Percentiles rank a stretch among this genome's conserved stretches.
Evolutionary conservation across 2,888 invertebrate genomes (phyloP).

Genomic region (Selenia dentaria): DNA sequence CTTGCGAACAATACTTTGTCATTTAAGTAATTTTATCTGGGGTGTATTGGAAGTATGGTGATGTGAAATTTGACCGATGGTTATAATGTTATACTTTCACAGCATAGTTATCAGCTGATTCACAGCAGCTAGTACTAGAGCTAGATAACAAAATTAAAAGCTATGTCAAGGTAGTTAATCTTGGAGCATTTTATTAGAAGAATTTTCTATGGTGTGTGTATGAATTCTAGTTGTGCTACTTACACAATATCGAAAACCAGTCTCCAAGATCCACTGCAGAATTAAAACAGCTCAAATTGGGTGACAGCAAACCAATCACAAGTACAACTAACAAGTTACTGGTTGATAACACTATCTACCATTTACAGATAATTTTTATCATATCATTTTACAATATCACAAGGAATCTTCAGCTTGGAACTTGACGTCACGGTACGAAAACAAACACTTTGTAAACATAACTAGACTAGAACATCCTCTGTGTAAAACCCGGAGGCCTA

Average conservation of each 20-base stretch:
- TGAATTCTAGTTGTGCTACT: too few relatives aligned
- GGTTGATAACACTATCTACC: constrained; percentile 57
- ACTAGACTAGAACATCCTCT: constrained; percentile 55
- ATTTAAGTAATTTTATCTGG: too few relatives aligned
- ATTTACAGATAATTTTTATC: constrained; percentile 71
- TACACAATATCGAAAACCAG: constrained; percentile 16
- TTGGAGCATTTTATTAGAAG: too few relatives aligned
- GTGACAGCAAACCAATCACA: constrained; percentile 15
- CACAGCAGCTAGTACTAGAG: too few relatives aligned
- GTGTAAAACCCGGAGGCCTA: constrained; percentile 50
- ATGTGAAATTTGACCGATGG: too few relatives aligned
- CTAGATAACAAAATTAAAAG: too few relatives aligned
- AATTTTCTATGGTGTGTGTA: too few relatives aligned
- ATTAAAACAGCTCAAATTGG: constrained; percentile 14
- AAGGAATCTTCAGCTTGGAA: constrained; percentile 64
- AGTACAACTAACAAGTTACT: constrained; percentile 22
- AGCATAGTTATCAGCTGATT: too few relatives aligned
- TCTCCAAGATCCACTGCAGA: constrained; percentile 7
- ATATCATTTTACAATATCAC: constrained; percentile 63
- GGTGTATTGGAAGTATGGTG: too few relatives aligned
- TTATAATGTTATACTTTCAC: too few relatives aligned
- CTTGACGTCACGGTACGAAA: constrained; percentile 62
- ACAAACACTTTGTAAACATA: constrained; percentile 61
- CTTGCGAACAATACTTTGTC: too few relatives aligned
- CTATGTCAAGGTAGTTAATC: too few relatives aligned